Base-by-base conservation (phyloP, 2,113 vertebrate genomes). In the Anoura caudifer region DNA sequence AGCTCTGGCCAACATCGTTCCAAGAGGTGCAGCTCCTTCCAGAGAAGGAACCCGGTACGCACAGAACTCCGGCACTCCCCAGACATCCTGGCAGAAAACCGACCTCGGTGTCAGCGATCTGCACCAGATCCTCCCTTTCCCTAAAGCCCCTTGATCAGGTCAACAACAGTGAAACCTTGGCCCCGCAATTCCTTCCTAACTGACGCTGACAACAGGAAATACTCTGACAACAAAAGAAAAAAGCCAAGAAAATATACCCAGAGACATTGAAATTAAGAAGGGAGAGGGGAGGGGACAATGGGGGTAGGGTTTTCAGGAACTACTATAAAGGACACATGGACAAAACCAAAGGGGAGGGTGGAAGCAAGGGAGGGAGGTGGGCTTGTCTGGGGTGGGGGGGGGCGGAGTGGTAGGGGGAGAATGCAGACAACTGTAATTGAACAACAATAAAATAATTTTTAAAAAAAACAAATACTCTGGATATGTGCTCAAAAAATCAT, bases 1-100 rank as follows among this genome's bases (percentile, higher is more conserved):
- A 38, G 54, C 11, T 0, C 20, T 7, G 33, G 69, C 85, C 70
- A 24, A 3, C 3, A 26, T 22, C 24, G 41, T 59, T 47, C 93
- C n/a, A 38, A 73, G 33, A 36, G 6, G 2, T 72, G 26, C 41
- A 36, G 26, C 41, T 36, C 41, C 56, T 38, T 19, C 67, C 17
- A 36, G 24, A 87, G 43, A 77, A 65, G 26, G 22, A 69, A 3
- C 1, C 1, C 12, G 0, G 28, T 36, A n/a, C 91, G 81, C 33
- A 75, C 41, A 0, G 91, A 50, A 38, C 79, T 94, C 84, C 45
- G 84, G 63, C 72, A 89, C 79, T 91, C 84, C 15, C 94, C 94
- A 22, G 88, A 94, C 94, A 91, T 91, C 88, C 84, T 92, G 88
- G 11, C 9, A 52, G 61, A 87, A 50, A 4, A 83, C 47, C 47